phyloP scores from a whole-genome alignment of 1,140 invertebrate genomes.

The Drosophila tani region DNA sequence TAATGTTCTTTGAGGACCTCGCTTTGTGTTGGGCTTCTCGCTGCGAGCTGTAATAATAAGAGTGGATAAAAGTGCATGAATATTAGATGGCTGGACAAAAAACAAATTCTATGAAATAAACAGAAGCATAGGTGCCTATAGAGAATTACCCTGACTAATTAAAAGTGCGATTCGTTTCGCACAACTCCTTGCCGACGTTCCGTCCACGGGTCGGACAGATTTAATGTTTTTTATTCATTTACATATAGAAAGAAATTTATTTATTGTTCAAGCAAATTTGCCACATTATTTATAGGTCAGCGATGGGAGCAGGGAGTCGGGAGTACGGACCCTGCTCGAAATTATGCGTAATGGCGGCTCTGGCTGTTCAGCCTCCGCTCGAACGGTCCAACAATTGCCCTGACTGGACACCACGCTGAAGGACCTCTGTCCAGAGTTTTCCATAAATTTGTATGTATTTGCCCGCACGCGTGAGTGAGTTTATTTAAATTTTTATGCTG shows the following conservation, averaged over 20 bases:
- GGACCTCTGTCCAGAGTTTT: conserved; percentile 28
- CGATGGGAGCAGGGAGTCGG: conserved; percentile 3
- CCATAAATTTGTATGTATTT: conserved; percentile 70
- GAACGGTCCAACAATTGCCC: conserved; percentile 47
- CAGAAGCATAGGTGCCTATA: not conserved
- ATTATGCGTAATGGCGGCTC: conserved; percentile 58
- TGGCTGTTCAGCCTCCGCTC: conserved; percentile 20
- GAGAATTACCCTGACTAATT: conserved; percentile 13
- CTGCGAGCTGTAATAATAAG: conserved; percentile 11
- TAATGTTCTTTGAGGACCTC: conserved; percentile 53
- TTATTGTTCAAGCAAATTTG: conserved; percentile 69
- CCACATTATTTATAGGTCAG: conserved; percentile 75
- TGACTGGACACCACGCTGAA: conserved; percentile 4
- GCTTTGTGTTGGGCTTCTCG: not conserved
- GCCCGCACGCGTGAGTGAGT: conserved; percentile 51
- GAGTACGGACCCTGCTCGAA: not conserved
- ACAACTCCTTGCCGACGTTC: no score
- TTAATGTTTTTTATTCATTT: conserved; percentile 51
- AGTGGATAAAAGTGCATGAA: conserved; percentile 23
- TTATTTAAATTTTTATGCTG: conserved; percentile 62
- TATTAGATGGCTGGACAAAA: conserved; percentile 6
- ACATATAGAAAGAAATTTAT: conserved; percentile 69
- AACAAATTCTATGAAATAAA: not conserved
- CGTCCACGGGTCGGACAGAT: not conserved
- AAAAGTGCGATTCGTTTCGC: conserved; percentile 19